Evolutionary conservation across 2,797 vertebrate genomes (phyloP).

Genomic region (Sebastes minor): DNA sequence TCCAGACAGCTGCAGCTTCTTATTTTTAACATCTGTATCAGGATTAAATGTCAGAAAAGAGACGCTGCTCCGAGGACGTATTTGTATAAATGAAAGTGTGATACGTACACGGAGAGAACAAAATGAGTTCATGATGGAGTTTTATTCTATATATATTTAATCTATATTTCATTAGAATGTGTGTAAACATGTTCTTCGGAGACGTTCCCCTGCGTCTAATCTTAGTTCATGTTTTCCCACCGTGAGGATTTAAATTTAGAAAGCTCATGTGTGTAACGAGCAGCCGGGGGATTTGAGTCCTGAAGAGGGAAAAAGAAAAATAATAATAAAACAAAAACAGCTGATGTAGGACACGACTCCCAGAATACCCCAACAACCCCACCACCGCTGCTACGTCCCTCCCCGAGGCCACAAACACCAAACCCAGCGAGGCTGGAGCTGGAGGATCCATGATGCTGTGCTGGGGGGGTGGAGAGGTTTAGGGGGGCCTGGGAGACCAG

Average conservation of each 20-base stretch:
- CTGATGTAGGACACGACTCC: conserved; percentile 30
- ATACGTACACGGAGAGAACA: neutral
- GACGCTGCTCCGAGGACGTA: neutral
- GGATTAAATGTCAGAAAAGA: neutral
- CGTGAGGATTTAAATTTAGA: conserved; percentile 29
- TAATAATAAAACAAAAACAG: neutral
- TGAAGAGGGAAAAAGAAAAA: conserved; percentile 3
- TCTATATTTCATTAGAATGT: neutral
- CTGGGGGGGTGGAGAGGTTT: neutral
- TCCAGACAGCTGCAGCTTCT: neutral
- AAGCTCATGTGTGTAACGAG: conserved; percentile 1
- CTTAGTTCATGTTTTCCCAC: neutral
- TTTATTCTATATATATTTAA: neutral
- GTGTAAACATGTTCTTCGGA: neutral
- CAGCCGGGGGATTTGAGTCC: conserved; percentile 21
- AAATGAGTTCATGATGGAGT: neutral
- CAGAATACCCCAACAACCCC: neutral
- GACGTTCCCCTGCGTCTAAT: neutral
- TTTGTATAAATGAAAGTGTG: neutral
- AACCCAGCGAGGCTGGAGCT: neutral
- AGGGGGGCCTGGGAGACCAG: conserved; percentile 56
- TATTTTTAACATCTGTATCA: neutral
- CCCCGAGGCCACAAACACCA: neutral
- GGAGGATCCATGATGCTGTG: conserved; percentile 36
- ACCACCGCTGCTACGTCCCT: neutral